These are phyloP conservation scores for Zaprionus taronus DNA, from an alignment of 1,140 invertebrate species.

Conservation along the genomic window DNA sequence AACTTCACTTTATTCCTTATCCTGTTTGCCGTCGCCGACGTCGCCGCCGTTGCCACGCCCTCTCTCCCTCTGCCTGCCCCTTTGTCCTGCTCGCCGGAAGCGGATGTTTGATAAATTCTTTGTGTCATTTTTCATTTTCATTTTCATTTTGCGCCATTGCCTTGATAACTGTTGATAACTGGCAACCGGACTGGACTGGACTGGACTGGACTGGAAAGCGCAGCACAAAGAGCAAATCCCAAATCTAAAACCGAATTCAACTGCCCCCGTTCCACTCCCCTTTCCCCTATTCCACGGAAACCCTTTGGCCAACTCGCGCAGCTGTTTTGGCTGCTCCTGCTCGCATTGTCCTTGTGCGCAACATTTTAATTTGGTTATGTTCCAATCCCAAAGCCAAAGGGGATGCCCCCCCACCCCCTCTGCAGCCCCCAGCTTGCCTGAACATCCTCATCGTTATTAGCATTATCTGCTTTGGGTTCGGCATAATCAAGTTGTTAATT, in stretches of 20 bases:
- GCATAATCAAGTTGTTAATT: conserved; percentile 50
- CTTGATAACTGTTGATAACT: conserved; percentile 61
- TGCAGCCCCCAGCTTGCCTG: background rate
- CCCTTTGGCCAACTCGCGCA: background rate
- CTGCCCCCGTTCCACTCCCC: background rate
- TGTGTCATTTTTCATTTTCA: conserved; percentile 61
- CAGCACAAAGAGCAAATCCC: background rate
- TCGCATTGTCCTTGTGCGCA: conserved; percentile 23
- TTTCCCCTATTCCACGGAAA: background rate
- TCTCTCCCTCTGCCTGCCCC: background rate
- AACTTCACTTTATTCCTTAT: conserved; percentile 34
- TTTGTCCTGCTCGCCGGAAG: conserved; percentile 54
- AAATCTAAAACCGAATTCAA: background rate
- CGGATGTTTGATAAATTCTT: conserved; percentile 74
- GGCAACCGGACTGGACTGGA: background rate
- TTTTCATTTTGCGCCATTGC: conserved; percentile 33
- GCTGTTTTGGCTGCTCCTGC: background rate
- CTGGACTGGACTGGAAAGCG: background rate
- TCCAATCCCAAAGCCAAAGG: conserved; percentile 14
- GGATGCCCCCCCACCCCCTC: background rate
- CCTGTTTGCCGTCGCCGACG: conserved; percentile 12
- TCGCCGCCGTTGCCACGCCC: background rate
- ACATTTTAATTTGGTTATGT: conserved; percentile 62
- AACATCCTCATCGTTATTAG: conserved; percentile 18
- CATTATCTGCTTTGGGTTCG: conserved; percentile 12